Percentiles rank a stretch among this genome's conserved stretches.
phyloP scores from a whole-genome alignment of 2,888 invertebrate genomes.

The Drosophila mercatorum region DNA sequence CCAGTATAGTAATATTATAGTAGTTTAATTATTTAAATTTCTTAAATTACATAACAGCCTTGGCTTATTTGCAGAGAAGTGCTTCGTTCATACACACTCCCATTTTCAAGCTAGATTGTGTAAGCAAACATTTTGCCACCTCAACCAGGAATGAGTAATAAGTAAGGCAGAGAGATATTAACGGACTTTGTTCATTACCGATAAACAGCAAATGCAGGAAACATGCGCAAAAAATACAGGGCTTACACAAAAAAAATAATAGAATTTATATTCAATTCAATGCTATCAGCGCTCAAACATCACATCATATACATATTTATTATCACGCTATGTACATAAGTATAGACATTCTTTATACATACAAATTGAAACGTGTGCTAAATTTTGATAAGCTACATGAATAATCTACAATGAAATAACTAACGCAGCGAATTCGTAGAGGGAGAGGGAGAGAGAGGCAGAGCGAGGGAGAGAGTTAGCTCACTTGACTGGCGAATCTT shows the following conservation, averaged over 20 bases:
- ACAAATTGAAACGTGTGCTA: constrained; percentile 1
- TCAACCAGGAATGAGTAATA: neutral
- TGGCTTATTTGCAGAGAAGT: neutral
- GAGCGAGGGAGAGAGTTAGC: neutral
- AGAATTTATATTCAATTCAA: constrained; percentile 5
- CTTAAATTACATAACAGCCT: too few relatives aligned
- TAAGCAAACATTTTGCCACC: neutral
- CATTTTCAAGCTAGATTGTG: neutral
- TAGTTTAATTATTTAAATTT: neutral
- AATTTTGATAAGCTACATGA: constrained; percentile 23
- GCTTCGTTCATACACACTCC: neutral
- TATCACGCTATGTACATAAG: neutral
- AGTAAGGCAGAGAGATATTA: neutral
- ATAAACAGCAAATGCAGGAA: constrained; percentile 15
- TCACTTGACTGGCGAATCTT: neutral
- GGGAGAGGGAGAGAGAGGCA: neutral
- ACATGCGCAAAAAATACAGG: neutral
- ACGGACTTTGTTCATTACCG: constrained; percentile 15
- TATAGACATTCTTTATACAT: neutral
- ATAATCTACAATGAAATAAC: constrained; percentile 20
- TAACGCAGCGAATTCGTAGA: neutral
- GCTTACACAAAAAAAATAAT: neutral
- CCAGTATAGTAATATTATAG: too few relatives aligned
- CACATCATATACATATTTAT: neutral
- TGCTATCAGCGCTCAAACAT: constrained; percentile 22